These are phyloP conservation scores for Adrianichthys oophorus DNA, from an alignment of 2,797 vertebrate species.

Conservation along the genomic window DNA sequence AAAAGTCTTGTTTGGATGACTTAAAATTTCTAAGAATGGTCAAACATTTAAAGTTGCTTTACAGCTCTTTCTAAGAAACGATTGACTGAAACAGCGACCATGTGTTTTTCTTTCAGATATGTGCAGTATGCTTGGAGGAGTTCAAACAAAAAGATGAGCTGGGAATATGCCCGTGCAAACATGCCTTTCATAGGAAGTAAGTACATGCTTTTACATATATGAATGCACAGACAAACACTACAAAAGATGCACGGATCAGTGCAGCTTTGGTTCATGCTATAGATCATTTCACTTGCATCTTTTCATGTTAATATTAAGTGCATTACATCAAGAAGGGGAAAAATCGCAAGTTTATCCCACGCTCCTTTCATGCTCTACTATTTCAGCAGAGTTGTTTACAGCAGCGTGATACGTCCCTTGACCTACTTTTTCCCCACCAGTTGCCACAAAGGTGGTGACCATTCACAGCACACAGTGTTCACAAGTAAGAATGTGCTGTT, in stretches of 20 bases:
- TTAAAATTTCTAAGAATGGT: slow-evolving; percentile 1
- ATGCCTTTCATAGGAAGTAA: slow-evolving; percentile 99
- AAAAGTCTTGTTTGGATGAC: too few species aligned
- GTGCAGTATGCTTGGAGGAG: slow-evolving; percentile 97
- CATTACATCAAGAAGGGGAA: background rate
- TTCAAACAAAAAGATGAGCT: slow-evolving; percentile 98
- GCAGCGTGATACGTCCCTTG: slow-evolving; percentile 55
- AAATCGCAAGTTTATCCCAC: slow-evolving; percentile 17
- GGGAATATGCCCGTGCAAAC: slow-evolving; percentile 98
- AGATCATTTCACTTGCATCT: too few species aligned
- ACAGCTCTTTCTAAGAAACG: background rate
- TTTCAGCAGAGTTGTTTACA: slow-evolving; percentile 64
- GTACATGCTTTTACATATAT: slow-evolving; percentile 52
- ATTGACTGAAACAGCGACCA: too few species aligned
- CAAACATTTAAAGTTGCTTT: slow-evolving; percentile 8
- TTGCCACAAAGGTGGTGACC: slow-evolving; percentile 34
- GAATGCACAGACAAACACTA: slow-evolving; percentile 2
- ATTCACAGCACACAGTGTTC: slow-evolving; percentile 23
- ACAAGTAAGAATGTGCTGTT: slow-evolving; percentile 13
- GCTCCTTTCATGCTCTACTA: slow-evolving; percentile 16
- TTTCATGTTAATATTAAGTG: background rate
- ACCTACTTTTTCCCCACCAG: slow-evolving; percentile 51
- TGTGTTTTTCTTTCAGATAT: slow-evolving; percentile 82
- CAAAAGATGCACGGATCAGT: slow-evolving; percentile 4
- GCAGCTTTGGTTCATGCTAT: slow-evolving; percentile 16